phyloP scores from a whole-genome alignment of 2,888 invertebrate genomes.

The Drosophila imparisetae region DNA sequence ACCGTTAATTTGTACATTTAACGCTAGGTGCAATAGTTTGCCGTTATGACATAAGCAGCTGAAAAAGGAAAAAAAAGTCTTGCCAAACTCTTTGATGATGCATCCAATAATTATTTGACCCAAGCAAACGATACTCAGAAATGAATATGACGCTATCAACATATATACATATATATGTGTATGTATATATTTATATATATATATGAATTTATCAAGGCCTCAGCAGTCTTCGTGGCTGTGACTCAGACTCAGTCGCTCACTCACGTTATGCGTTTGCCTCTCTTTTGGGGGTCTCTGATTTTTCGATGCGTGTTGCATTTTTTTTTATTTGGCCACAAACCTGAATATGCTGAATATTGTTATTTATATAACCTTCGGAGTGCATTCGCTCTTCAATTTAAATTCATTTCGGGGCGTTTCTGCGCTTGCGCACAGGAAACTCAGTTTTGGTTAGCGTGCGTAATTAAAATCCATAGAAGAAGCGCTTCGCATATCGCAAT shows the following conservation, averaged over 20 bases:
- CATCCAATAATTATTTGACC: slow-evolving; percentile 40
- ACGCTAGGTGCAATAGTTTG: slow-evolving; percentile 17
- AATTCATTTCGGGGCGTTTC: slow-evolving; percentile 9
- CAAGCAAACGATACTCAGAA: slow-evolving; percentile 13
- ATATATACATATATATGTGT: not conserved
- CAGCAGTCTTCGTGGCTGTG: slow-evolving; percentile 26
- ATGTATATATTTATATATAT: not conserved
- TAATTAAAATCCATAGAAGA: slow-evolving; percentile 45
- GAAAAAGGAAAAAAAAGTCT: slow-evolving; percentile 30
- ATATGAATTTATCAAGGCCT: slow-evolving; percentile 13
- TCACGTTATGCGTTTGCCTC: slow-evolving; percentile 11
- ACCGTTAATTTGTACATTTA: slow-evolving; percentile 39
- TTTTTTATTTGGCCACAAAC: slow-evolving; percentile 12
- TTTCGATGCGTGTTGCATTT: slow-evolving; percentile 32
- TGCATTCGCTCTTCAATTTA: slow-evolving; percentile 10
- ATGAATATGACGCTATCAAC: not conserved
- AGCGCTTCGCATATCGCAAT: slow-evolving; percentile 26
- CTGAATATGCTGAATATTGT: slow-evolving; percentile 22
- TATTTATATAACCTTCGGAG: slow-evolving; percentile 12
- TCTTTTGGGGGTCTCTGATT: slow-evolving; percentile 9
- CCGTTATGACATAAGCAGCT: slow-evolving; percentile 65
- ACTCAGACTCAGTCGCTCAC: slow-evolving; percentile 22
- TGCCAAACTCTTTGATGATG: slow-evolving; percentile 43
- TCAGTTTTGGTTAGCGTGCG: slow-evolving; percentile 34
- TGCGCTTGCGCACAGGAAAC: slow-evolving; percentile 42